Conservation (phyloP, 2,888 invertebrate genomes). For the Drosophila merina region DNA sequence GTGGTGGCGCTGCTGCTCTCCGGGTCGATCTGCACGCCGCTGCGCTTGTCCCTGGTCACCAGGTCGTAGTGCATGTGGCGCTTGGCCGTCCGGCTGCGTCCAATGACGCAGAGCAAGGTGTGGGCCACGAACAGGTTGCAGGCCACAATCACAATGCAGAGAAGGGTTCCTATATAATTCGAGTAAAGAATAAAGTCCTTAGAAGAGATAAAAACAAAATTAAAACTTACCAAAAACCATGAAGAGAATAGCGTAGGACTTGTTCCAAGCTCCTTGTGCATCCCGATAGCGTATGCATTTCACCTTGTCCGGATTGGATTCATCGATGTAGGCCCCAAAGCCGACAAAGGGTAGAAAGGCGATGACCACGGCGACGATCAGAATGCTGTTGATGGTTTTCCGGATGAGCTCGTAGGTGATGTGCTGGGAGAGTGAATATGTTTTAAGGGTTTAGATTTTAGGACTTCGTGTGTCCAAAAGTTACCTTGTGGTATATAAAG, state of each 20-base stretch:
- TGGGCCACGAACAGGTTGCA: slow-evolving; percentile 93
- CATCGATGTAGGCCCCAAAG: slow-evolving; percentile 89
- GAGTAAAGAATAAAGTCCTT: background rate
- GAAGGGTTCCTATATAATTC: slow-evolving; percentile 86
- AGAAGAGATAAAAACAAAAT: no score
- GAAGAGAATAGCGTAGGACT: slow-evolving; percentile 90
- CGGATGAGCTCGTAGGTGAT: slow-evolving; percentile 92
- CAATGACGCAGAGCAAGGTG: slow-evolving; percentile 86
- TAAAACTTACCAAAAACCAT: slow-evolving; percentile 88
- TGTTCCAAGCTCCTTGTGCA: slow-evolving; percentile 87
- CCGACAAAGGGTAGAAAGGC: slow-evolving; percentile 91
- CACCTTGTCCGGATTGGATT: slow-evolving; percentile 71
- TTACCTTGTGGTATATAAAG: slow-evolving; percentile 94
- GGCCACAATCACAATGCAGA: slow-evolving; percentile 90
- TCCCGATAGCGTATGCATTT: slow-evolving; percentile 90
- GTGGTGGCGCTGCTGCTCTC: slow-evolving; percentile 81
- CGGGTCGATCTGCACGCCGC: slow-evolving; percentile 68
- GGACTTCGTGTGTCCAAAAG: no score
- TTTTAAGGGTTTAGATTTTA: background rate
- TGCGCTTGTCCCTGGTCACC: slow-evolving; percentile 76
- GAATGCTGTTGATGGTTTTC: slow-evolving; percentile 88
- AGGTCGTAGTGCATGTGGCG: slow-evolving; percentile 81
- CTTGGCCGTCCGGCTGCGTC: slow-evolving; percentile 81
- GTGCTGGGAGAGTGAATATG: slow-evolving; percentile 85
- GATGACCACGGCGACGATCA: slow-evolving; percentile 88